phyloP scores from a whole-genome alignment of 2,797 vertebrate species.

The Neosilurus hyrtlii region DNA sequence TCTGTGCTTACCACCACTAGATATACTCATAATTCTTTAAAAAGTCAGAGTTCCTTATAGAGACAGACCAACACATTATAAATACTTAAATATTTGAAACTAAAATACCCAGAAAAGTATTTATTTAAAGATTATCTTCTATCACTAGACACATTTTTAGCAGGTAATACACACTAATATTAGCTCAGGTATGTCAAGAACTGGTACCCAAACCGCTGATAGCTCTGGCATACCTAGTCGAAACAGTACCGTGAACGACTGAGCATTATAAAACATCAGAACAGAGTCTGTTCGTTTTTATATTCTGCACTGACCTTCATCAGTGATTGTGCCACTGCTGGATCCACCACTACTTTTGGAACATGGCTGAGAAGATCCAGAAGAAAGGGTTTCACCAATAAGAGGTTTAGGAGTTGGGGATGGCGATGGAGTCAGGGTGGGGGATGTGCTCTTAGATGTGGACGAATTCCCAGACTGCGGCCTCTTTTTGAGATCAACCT shows the following conservation, averaged over 20 bases:
- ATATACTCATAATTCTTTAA: too few species aligned
- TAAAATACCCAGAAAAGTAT: too few species aligned
- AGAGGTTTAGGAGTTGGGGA: slow-evolving; percentile 86
- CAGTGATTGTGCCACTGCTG: slow-evolving; percentile 95
- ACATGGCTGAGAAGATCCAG: slow-evolving; percentile 86
- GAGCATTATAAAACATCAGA: neutral
- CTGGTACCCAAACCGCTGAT: neutral
- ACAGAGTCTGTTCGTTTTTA: neutral
- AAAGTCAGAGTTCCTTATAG: too few species aligned
- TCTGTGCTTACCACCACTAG: too few species aligned
- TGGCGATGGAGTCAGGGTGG: slow-evolving; percentile 90
- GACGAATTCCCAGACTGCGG: slow-evolving; percentile 89
- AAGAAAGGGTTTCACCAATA: slow-evolving; percentile 80
- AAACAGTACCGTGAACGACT: neutral
- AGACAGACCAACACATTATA: too few species aligned
- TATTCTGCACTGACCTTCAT: slow-evolving; percentile 79
- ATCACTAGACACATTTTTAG: too few species aligned
- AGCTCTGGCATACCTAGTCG: neutral
- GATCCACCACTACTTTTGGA: slow-evolving; percentile 94
- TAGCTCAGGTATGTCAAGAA: neutral
- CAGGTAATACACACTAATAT: neutral
- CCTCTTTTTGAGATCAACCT: slow-evolving; percentile 82
- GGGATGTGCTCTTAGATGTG: slow-evolving; percentile 95
- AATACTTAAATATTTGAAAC: neutral
- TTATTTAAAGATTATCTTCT: too few species aligned